These are phyloP conservation scores for Syngnathus rostellatus DNA, from an alignment of 2,797 vertebrate species.

Conservation along the genomic window DNA sequence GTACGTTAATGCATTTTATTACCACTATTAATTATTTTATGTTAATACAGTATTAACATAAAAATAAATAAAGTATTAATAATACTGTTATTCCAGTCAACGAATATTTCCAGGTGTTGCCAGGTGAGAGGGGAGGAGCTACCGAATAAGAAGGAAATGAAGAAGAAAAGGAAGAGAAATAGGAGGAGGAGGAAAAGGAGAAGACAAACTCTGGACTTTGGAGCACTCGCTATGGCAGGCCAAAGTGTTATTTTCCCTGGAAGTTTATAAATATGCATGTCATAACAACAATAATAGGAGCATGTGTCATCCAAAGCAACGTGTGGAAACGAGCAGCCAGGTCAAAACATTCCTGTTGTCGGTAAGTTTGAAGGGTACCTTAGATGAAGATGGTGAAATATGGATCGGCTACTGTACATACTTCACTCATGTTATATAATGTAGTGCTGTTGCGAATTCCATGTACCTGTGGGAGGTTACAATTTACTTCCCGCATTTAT, in stretches of 20 bases:
- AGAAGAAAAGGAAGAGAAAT: background rate
- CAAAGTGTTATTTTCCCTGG: slow-evolving; percentile 7
- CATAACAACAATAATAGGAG: slow-evolving; percentile 14
- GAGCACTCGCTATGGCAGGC: slow-evolving; percentile 37
- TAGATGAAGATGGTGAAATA: background rate
- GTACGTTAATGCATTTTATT: background rate
- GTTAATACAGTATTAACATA: background rate
- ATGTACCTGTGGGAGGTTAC: background rate
- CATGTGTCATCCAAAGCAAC: slow-evolving; percentile 16
- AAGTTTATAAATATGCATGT: background rate
- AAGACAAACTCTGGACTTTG: background rate
- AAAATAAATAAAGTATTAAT: no score
- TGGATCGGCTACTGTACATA: background rate
- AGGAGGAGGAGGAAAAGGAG: background rate
- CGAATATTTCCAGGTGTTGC: slow-evolving; percentile 37
- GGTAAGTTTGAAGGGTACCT: background rate
- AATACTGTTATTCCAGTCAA: background rate
- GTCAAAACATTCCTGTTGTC: slow-evolving; percentile 11
- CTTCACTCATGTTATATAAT: background rate
- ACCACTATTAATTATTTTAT: background rate
- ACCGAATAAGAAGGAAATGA: background rate
- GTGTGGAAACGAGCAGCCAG: slow-evolving; percentile 17
- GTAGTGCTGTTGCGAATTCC: background rate
- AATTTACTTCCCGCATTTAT: slow-evolving; percentile 15
- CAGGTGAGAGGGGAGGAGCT: slow-evolving; percentile 44